phyloP scores from a whole-genome alignment of 2,797 vertebrate species.

The Furcifer pardalis region DNA sequence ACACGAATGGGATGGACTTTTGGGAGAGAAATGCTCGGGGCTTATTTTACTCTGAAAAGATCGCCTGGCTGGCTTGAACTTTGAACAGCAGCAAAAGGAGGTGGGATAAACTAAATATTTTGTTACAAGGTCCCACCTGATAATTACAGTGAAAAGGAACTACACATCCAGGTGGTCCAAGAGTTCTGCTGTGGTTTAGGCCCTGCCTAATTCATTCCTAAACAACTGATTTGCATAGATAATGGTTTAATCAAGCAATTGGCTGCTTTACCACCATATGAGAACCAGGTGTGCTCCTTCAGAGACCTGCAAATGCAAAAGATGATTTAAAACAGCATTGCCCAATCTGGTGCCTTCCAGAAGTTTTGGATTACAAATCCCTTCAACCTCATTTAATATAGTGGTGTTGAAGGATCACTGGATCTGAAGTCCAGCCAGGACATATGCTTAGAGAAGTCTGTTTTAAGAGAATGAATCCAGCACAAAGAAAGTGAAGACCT shows the following conservation, averaged over 20 bases:
- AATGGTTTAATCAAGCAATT: neutral
- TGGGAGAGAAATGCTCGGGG: too few species aligned
- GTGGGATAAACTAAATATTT: neutral
- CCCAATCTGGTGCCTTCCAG: too few species aligned
- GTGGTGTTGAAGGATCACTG: too few species aligned
- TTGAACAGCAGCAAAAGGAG: neutral
- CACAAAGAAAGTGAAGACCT: neutral
- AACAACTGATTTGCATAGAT: neutral
- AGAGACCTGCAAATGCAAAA: neutral
- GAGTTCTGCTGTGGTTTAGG: neutral
- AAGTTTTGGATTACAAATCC: too few species aligned
- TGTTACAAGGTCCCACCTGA: neutral
- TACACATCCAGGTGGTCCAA: neutral
- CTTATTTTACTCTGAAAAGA: neutral
- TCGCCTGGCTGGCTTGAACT: neutral
- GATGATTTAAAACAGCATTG: too few species aligned
- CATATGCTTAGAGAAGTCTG: too few species aligned
- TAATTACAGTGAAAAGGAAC: neutral
- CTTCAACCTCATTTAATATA: too few species aligned
- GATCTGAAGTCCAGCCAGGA: too few species aligned
- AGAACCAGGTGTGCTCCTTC: neutral
- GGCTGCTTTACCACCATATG: neutral
- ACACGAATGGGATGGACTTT: neutral
- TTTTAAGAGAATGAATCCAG: neutral
- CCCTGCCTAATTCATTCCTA: neutral